Evolutionary conservation across 1,140 invertebrate genomes (phyloP).

Genomic region (Lasioglossum albipes): DNA sequence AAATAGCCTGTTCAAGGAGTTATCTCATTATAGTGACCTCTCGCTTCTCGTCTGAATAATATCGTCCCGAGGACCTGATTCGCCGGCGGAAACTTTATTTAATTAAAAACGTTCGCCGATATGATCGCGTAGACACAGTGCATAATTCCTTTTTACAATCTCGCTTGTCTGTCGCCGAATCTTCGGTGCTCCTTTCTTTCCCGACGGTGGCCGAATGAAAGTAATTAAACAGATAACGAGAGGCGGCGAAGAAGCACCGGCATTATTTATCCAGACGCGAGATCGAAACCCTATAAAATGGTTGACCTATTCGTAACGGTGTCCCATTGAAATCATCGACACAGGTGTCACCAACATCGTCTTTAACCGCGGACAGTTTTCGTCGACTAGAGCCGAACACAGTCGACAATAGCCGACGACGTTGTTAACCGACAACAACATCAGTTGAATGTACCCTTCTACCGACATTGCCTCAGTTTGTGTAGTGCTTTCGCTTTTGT

Average conservation of each 20-base stretch:
- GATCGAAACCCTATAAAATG: not conserved
- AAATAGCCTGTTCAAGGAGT: not conserved
- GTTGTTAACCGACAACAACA: too few species aligned
- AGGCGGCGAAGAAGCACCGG: slow-evolving; percentile 53
- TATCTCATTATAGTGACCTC: slow-evolving; percentile 37
- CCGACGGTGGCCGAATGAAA: slow-evolving; percentile 65
- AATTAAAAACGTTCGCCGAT: slow-evolving; percentile 74
- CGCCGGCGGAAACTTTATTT: slow-evolving; percentile 58
- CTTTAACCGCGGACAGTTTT: too few species aligned
- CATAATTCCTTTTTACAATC: slow-evolving; percentile 51
- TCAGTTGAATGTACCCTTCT: too few species aligned
- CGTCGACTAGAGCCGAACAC: too few species aligned
- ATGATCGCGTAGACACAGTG: slow-evolving; percentile 61
- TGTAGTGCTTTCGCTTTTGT: too few species aligned
- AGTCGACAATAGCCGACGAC: too few species aligned
- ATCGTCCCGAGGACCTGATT: not conserved
- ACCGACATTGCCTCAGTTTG: too few species aligned
- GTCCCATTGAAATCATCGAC: too few species aligned
- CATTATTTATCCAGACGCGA: slow-evolving; percentile 48
- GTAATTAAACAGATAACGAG: slow-evolving; percentile 73
- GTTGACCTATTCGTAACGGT: not conserved
- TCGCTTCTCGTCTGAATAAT: slow-evolving; percentile 22
- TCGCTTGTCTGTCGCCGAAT: slow-evolving; percentile 70
- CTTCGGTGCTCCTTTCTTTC: slow-evolving; percentile 54
- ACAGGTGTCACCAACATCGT: too few species aligned